Conservation (phyloP, 2,888 invertebrate genomes). For the Neoaliturus tenellus region DNA sequence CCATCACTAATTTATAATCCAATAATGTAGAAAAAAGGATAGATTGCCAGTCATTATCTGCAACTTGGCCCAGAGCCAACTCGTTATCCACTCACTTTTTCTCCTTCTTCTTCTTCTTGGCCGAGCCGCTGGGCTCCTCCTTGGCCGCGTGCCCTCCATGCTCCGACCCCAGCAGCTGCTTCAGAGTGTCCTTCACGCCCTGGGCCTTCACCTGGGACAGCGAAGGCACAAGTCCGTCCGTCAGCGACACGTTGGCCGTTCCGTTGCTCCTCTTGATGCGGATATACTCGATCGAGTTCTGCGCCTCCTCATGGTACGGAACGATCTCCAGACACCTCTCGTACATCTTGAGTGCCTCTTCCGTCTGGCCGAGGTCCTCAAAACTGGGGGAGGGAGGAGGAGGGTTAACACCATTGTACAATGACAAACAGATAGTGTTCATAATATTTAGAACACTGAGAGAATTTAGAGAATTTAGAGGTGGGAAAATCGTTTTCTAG, state of each 20-base stretch:
- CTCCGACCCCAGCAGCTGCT: conserved; percentile 77
- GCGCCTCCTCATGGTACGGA: conserved; percentile 92
- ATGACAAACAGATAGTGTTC: too few relatives aligned
- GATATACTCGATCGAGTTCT: conserved; percentile 87
- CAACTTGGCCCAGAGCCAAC: too few relatives aligned
- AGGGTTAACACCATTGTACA: too few relatives aligned
- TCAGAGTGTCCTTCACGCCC: conserved; percentile 81
- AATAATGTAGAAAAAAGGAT: too few relatives aligned
- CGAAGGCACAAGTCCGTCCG: conserved; percentile 74
- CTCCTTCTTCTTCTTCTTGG: conserved; percentile 73
- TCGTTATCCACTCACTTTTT: conserved; percentile 69
- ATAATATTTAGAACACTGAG: too few relatives aligned
- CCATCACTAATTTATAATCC: too few relatives aligned
- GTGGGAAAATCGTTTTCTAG: too few relatives aligned
- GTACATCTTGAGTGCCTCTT: conserved; percentile 90
- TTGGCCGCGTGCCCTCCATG: conserved; percentile 69
- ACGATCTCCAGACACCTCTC: conserved; percentile 89
- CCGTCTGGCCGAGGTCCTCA: conserved; percentile 90
- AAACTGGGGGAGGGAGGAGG: conserved; percentile 77
- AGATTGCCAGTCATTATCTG: too few relatives aligned
- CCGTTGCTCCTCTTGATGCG: conserved; percentile 77
- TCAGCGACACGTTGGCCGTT: conserved; percentile 76
- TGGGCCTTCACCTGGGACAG: conserved; percentile 75
- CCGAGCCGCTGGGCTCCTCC: conserved; percentile 67
- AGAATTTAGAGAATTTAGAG: too few relatives aligned